A percentile compares a stretch with the other conserved stretches of the same genome.
These are phyloP conservation scores for Fistularia tabacaria DNA, from an alignment of 2,797 vertebrate genomes.

Conservation along the genomic window DNA sequence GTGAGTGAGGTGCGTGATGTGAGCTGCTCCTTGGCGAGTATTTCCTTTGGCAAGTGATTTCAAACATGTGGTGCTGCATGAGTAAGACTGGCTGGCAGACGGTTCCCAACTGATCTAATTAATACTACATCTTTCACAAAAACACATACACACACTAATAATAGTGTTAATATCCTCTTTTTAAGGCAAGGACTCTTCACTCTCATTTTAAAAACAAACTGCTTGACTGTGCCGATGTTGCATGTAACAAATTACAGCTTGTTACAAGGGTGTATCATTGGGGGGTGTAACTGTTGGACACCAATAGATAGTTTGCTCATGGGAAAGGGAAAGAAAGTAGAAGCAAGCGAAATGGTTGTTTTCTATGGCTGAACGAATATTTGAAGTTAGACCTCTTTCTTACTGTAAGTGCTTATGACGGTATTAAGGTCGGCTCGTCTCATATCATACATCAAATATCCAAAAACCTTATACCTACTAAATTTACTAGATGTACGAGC, in stretches of 20 bases:
- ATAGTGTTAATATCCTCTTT: constrained; percentile 51
- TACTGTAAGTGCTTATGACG: too few species aligned
- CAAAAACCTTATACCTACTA: too few species aligned
- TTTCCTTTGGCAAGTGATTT: constrained; percentile 63
- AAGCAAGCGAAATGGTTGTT: constrained; percentile 22
- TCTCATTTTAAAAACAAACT: constrained; percentile 12
- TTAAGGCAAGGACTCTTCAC: constrained; percentile 25
- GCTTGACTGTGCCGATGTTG: constrained; percentile 29
- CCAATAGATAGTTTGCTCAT: constrained; percentile 1
- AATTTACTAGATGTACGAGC: too few species aligned
- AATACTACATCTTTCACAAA: constrained; percentile 62
- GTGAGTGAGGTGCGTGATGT: constrained; percentile 24
- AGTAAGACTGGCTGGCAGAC: constrained; percentile 53
- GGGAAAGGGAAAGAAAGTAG: constrained; percentile 15
- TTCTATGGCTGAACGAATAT: constrained; percentile 22
- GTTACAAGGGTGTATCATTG: constrained; percentile 43
- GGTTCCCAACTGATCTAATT: constrained; percentile 70
- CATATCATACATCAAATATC: neutral
- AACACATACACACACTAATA: constrained; percentile 41
- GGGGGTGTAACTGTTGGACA: constrained; percentile 33
- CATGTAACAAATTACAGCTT: constrained; percentile 40
- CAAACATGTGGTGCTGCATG: constrained; percentile 58
- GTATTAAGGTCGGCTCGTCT: too few species aligned
- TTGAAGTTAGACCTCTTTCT: constrained; percentile 7
- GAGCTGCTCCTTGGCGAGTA: constrained; percentile 44